Evolutionary conservation across 2,888 invertebrate genomes (phyloP), one percentile per base, ranked within the genome.

Genomic region (Eustalomyia histrio): DNA sequence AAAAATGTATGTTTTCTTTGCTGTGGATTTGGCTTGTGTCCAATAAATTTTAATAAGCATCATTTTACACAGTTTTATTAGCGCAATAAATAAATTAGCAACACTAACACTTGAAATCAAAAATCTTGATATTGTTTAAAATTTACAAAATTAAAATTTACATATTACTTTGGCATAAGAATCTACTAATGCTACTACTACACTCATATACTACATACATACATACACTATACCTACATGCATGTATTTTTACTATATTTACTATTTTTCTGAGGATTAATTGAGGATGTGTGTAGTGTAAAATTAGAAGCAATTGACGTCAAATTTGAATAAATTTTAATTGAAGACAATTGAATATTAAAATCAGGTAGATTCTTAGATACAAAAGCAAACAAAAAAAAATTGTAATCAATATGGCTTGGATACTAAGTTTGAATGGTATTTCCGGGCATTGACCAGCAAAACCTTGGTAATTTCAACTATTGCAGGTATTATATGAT

Each of bases 41-140:
- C 67, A 78, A 81, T 81, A 81, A 81, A 81, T 81, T 81, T 75
- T 78, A 61, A 78, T 78, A 78, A 78, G 78, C 67, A 81, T 72
- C 76, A 63, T 80, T 71, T 76, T 76, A 52, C 50, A 74, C 60
- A 81, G 69, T 39, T 24, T 60, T 58, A 33, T 76, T 68, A 55
- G 71, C 52, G 61, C 61, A 81, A 75, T 81, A 81, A 81, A 81
- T 74, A 81, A 81, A 81, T 81, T 81, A 81, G 76, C 78, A 47
- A 21, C 55, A 68, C 60, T 65, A 69, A 63, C 53, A 57, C 9
- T 29, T 29, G 29, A 57, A 63, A 63, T 24, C 17, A 47, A 47
- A 57, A 67, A 63, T 33, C 71, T 60, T 75, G 68, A 81, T 78
- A 61, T 55, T 55, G 14, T 55, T 24, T 64, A 74, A 63, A 78